Evolutionary conservation across 2,888 invertebrate genomes (phyloP), one percentile per base, ranked within the genome.

Genomic region (Nemoura dubitans): DNA sequence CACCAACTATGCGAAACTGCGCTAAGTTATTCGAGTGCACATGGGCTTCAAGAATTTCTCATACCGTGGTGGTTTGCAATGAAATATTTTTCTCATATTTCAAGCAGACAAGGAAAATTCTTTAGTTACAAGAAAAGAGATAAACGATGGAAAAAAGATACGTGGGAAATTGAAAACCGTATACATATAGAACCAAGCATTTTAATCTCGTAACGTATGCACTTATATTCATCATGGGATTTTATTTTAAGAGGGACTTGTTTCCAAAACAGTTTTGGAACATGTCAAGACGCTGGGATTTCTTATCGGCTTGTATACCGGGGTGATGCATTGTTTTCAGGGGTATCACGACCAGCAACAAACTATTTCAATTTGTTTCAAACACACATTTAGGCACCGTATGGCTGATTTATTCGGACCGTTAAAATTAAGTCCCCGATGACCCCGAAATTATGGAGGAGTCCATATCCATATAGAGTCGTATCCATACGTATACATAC

Each of bases 111-210:
- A 84, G 76, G 27, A 30, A 84, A 59, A 76, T 84, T 84, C 84
- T 76, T 84, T 28, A 84, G 84, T 84, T 59, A 76, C 84, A 84
- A 76, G 84, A 76, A 59, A 76, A 28, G 59, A 84, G 84, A 84
- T 84, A 84, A 84, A 84, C 76, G 84, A 76, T 25, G 84, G 27
- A 76, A 84, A 43, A 83, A 83, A 84, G 59, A 84, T 83, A 83
- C 84, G 84, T 76, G 59, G 76, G 76, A 84, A 84, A 84, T 84
- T 84, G 84, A 76, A 84, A 84, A 43, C 6, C 84, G 76, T 27
- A 36, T 36, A n/a, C n/a, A n/a, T n/a, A 36, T 36, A 76, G 59
- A 27, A 84, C 84, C 84, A 25, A 28, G 59, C 21, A 29, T 76
- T 84, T 76, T 84, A 84, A 84, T 84, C 59, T 59, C 29, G 59